phyloP scores from a whole-genome alignment of 1,140 invertebrate species.

The Teleogryllus occipitalis region DNA sequence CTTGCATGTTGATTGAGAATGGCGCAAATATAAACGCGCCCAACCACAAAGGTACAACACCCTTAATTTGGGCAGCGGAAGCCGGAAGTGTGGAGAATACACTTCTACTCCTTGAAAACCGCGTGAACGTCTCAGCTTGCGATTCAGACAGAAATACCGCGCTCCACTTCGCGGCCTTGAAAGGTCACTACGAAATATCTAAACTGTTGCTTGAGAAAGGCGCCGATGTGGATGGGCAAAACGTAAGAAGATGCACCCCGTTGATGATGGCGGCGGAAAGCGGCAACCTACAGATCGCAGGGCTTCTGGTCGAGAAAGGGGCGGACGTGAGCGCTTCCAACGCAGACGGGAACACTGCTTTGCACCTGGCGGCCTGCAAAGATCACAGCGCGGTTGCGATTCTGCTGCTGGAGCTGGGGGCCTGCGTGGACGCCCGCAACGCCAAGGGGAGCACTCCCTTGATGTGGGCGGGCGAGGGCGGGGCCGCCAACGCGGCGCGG shows the following conservation, averaged over 20 bases:
- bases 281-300: not conserved
- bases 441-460: too few species aligned
- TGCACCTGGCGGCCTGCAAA: too few species aligned
- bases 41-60: not conserved
- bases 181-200: not conserved
- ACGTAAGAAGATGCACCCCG: constrained; percentile 20
- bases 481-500: too few species aligned
- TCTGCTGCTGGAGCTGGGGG: too few species aligned
- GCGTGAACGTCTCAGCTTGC: not conserved
- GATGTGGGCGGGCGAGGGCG: too few species aligned
- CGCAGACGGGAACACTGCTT: too few species aligned
- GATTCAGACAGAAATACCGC: not conserved
- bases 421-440: too few species aligned
- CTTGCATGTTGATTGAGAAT: not conserved
- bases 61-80: not conserved
- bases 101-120: not conserved
- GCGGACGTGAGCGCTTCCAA: not conserved
- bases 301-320: not conserved
- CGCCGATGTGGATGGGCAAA: not conserved
- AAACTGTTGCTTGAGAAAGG: constrained; percentile 8
- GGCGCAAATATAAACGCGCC: not conserved
- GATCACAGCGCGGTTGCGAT: too few species aligned
- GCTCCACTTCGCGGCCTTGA: not conserved
- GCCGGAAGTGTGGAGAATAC: not conserved
- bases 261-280: constrained; percentile 26